Base-by-base conservation (phyloP, 2,797 vertebrate genomes). In the Tolypeutes matacus region DNA sequence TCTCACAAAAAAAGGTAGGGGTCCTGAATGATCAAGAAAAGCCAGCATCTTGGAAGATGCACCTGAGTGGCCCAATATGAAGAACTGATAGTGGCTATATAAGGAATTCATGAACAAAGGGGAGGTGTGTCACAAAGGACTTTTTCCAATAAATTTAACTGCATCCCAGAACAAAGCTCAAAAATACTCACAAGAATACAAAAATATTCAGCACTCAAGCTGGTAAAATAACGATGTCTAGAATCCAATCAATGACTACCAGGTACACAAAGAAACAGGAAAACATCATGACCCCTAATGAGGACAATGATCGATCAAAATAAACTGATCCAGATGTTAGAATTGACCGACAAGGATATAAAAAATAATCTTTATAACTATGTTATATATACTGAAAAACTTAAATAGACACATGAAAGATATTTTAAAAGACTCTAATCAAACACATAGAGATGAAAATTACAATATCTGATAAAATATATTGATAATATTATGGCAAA, bases 21-120 rank as follows among this genome's bases (percentile, higher is more conserved):
- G 53, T 42, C 85, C 78, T 51, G 39, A 84, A 76, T 21, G 46
- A 51, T 14, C 75, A 72, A 86, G 89, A 89, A 83, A 82, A 81
- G 69, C 46, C 67, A 13, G 84, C 10, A 12, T 72, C 62, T 70
- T 82, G 46, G 67, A 36, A 72, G 23, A 56, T 1, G 27, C 27
- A 21, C 17, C n/a, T 18, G 42, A 20, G 29, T 14, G 29, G 13
- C 17, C 58, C 46, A 1, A 27, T 25, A 7, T 36, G 31, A 56
- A 34, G 15, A 46, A 46, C 36, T 42, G 12, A 15, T n/a, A 29
- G 31, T 7, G 2, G n/a, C 27, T 51, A 15, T 5, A 1, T 2
- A 56, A 49, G 27, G 15, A 49, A 60, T 36, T 72, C 39, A n/a
- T 1, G 53, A 70, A n/a, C 14, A 5, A 75, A 89, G 20, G 34